Evolutionary conservation across 2,888 invertebrate species (phyloP), one percentile per base, ranked within the genome.

Genomic region (Neoascia interrupta): DNA sequence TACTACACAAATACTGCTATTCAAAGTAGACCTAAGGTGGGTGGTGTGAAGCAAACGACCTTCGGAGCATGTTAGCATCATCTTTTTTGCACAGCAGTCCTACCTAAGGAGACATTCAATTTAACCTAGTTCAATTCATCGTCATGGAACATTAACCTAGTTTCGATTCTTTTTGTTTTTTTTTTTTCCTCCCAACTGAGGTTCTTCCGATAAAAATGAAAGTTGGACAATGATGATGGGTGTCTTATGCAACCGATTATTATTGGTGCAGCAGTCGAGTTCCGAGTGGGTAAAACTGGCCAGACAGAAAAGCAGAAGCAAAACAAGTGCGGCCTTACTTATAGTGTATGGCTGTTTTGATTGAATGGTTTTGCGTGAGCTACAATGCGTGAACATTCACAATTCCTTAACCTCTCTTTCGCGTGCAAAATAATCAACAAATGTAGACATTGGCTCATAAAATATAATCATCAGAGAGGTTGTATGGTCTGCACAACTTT

Each of bases 181-280:
- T n/a, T 26, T 54, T 60, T 60, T 13, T 56, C 54, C 56, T 36
- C 34, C 13, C 47, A 1, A 10, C 15, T 19, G 28, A 13, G 39
- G 26, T 43, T 51, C 51, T 64, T 43, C 10, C 37, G 16, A 54
- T 45, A 60, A 72, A 72, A 76, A 45, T 10, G 76, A 76, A 72
- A 76, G 76, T 31, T 31, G 26, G 34, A 54, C 43, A 68, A n/a
- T n/a, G n/a, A n/a, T 74, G 70, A 76, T 64, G 76, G 76, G 64
- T 60, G 72, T 72, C 72, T 76, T 76, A 76, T 76, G 72, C 64
- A 76, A 72, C 39, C 39, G 54, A 64, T 75, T 61, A 61, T 76
- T 54, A 58, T 58, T 39, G 66, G 47, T 72, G 53, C 26, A 58
- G 31, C 58, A 34, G 28, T 45, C 54, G 41, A 74, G 60, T 74